Percentiles rank a stretch among this genome's conserved stretches.
Conservation (phyloP, 2,113 vertebrate genomes). For the Nettapus auritus region DNA sequence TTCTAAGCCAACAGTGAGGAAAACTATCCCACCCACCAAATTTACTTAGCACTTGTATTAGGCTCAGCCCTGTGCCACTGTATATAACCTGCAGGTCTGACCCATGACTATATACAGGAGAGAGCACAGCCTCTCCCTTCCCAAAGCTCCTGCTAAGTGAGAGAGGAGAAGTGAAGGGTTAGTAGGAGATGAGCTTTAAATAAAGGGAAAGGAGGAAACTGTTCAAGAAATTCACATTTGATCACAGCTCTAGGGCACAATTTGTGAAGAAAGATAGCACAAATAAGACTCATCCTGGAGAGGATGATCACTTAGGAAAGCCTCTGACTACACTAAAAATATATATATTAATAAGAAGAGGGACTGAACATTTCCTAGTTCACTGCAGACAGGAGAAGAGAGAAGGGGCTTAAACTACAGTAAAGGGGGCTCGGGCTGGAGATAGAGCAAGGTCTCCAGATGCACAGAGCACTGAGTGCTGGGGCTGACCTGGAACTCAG, state of each 20-base stretch:
- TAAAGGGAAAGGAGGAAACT: neutral
- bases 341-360: neutral
- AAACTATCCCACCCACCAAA: fast-evolving
- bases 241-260: fast-evolving
- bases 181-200: neutral
- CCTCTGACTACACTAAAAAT: neutral
- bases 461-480: neutral
- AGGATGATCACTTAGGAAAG: neutral
- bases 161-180: neutral
- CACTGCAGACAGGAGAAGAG: neutral
- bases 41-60: neutral
- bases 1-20: neutral
- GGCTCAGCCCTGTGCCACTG: neutral
- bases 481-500: neutral
- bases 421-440: fast-evolving
- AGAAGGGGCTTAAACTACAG: neutral
- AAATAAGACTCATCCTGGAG: fast-evolving
- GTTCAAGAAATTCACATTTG: neutral
- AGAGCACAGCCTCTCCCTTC: fast-evolving
- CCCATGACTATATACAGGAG: neutral
- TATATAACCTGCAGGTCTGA: neutral
- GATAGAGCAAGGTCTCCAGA: neutral
- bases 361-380: fast-evolving
- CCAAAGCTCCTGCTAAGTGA: neutral
- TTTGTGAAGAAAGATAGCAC: neutral